Evolutionary conservation across 2,797 vertebrate species (phyloP), one percentile per base, ranked within the genome.

Genomic region (Sphenodon punctatus): DNA sequence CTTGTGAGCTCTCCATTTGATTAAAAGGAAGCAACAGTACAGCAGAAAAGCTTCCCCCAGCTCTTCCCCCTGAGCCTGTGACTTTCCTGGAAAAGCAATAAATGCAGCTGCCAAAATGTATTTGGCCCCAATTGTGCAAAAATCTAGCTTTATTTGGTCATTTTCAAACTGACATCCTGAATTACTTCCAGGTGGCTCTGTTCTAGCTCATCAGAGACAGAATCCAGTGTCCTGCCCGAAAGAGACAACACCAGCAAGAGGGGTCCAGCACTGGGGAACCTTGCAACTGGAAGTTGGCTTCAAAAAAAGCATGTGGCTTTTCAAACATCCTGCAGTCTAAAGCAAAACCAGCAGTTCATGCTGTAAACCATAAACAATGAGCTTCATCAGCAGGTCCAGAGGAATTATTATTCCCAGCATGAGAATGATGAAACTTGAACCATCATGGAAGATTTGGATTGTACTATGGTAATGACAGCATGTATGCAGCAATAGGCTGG

Each of bases 301-400:
- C 78, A 87, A 88, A 69, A 90, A 90, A 86, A 80, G 60, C 67
- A 22, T 80, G 84, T 79, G 72, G 85, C 82, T 92, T 91, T 92
- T 84, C 78, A 90, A 91, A 88, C 89, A 88, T 90, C 84, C 88
- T 89, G 86, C 84, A 84, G 32, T 78, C 90, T 84, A 85, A 94
- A 91, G 88, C 87, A 90, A 92, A 94, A 91, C 66, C 85, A 93
- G 90, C 86, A 77, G 79, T 85, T 87, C 85, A 68, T 78, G 80
- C 88, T 92, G 91, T 53, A 91, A 89, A 85, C 87, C 92, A 90
- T 92, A 92, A 93, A 92, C 89, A 91, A 82, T 82, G 63, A 93
- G 87, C 79, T 90, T 88, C 91, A 84, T 93, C 89, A 92, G 88
- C 80, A 82, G 75, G 82, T 90, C 87, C 85, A 69, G 84, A 91